These are phyloP conservation scores for Graptemys geographica DNA, from an alignment of 2,797 vertebrate species.

Conservation along the genomic window DNA sequence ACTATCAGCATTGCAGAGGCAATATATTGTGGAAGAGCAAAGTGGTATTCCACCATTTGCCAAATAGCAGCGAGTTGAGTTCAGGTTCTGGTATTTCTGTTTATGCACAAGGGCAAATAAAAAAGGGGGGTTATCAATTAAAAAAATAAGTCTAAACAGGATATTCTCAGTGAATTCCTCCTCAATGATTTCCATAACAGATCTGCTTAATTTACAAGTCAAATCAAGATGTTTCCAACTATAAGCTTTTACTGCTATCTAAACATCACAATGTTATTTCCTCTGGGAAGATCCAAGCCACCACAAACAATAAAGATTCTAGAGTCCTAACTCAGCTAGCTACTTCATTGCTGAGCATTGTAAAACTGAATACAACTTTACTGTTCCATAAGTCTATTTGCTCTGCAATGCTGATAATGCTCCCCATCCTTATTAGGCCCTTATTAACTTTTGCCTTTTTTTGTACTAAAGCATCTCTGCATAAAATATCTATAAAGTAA, in stretches of 20 bases:
- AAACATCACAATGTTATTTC: not conserved
- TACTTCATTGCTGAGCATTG: not conserved
- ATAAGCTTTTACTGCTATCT: not conserved
- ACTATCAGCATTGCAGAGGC: slow-evolving; percentile 11
- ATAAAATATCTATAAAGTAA: not conserved
- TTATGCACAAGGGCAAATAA: not conserved
- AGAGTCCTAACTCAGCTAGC: slow-evolving; percentile 7
- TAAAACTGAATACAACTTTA: not conserved
- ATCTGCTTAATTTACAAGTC: slow-evolving; percentile 18
- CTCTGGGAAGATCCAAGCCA: not conserved
- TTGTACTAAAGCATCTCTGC: not conserved
- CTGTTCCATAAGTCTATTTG: slow-evolving; percentile 3
- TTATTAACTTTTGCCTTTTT: slow-evolving; percentile 15
- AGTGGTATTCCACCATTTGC: not conserved
- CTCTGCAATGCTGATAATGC: not conserved
- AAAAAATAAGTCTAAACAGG: not conserved
- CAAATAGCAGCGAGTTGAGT: not conserved
- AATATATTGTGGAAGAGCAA: not conserved
- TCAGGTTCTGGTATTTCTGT: not conserved
- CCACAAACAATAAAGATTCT: slow-evolving; percentile 13
- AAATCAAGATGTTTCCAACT: slow-evolving; percentile 45
- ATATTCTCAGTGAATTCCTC: not conserved
- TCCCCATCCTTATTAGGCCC: not conserved
- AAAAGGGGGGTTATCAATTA: not conserved
- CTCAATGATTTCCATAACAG: not conserved